phyloP scores from a whole-genome alignment of 2,888 invertebrate genomes.

The Anorthoa munda region DNA sequence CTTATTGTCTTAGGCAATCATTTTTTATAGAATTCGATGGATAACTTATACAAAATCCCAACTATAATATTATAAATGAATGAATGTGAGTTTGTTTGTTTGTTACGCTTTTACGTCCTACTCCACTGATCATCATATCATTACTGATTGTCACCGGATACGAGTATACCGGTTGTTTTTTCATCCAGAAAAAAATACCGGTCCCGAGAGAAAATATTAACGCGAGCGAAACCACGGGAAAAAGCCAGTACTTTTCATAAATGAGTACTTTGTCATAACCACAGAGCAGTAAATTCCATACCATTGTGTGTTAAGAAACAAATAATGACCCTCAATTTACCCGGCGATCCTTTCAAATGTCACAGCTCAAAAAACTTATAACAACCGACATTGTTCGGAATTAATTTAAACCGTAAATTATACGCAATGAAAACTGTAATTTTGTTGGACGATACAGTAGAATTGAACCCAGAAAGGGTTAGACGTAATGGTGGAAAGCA shows the following conservation, averaged over 20 bases:
- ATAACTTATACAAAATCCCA: too few relatives aligned
- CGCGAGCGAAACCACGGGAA: too few relatives aligned
- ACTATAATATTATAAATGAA: too few relatives aligned
- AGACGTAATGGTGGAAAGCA: constrained; percentile 64
- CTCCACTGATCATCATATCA: too few relatives aligned
- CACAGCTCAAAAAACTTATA: constrained; percentile 48
- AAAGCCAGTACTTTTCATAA: not conserved
- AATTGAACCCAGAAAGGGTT: constrained; percentile 67
- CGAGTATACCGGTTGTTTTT: too few relatives aligned
- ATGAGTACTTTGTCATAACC: constrained; percentile 4
- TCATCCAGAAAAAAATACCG: too few relatives aligned
- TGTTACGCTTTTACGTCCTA: too few relatives aligned
- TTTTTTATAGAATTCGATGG: too few relatives aligned
- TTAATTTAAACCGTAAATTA: constrained; percentile 66
- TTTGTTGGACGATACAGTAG: constrained; percentile 59
- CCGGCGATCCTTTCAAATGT: constrained; percentile 25
- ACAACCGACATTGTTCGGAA: constrained; percentile 49
- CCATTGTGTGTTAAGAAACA: constrained; percentile 11
- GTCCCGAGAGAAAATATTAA: too few relatives aligned
- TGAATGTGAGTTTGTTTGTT: too few relatives aligned
- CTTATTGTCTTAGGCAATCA: not conserved
- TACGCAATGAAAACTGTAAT: constrained; percentile 65
- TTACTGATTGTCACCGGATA: too few relatives aligned
- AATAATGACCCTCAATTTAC: constrained; percentile 34
- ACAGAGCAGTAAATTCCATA: constrained; percentile 9